Conservation (phyloP, 2,797 vertebrate genomes). For the Adelosebastes latens region DNA sequence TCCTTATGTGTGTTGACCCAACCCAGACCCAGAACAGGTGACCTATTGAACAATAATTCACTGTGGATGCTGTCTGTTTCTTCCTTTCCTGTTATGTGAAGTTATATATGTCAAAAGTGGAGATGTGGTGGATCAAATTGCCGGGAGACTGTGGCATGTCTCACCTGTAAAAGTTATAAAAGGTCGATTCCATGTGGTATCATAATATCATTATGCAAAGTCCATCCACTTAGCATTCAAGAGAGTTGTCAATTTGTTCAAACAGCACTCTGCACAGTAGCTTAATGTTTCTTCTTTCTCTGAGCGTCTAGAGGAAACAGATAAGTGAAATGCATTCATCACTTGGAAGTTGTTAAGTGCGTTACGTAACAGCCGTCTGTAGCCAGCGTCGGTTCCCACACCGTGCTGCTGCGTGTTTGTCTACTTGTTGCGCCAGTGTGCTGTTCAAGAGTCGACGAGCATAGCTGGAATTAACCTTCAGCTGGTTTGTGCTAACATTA, state of each 20-base stretch:
- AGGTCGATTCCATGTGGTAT: not conserved
- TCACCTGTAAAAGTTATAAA: slow-evolving; percentile 11
- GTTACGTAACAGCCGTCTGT: not conserved
- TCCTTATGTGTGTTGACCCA: slow-evolving; percentile 64
- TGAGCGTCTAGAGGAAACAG: not conserved
- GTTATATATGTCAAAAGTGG: not conserved
- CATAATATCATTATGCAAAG: slow-evolving; percentile 20
- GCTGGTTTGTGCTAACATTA: slow-evolving; percentile 83
- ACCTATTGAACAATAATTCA: slow-evolving; percentile 23
- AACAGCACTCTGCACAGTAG: not conserved
- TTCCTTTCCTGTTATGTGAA: not conserved
- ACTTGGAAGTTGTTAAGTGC: not conserved
- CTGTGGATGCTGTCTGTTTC: not conserved
- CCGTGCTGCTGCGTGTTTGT: not conserved
- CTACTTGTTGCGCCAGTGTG: slow-evolving; percentile 43
- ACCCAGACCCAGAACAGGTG: slow-evolving; percentile 27
- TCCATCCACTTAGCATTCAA: slow-evolving; percentile 3
- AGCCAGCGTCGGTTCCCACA: slow-evolving; percentile 2
- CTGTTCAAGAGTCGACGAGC: slow-evolving; percentile 20
- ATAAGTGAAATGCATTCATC: slow-evolving; percentile 2
- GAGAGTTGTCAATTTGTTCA: slow-evolving; percentile 35
- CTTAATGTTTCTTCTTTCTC: not conserved
- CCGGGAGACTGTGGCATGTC: not conserved
- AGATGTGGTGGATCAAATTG: not conserved
- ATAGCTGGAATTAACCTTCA: slow-evolving; percentile 69